Base-by-base conservation (phyloP, 2,113 vertebrate genomes). In the Brienomyrus brachyistius region DNA sequence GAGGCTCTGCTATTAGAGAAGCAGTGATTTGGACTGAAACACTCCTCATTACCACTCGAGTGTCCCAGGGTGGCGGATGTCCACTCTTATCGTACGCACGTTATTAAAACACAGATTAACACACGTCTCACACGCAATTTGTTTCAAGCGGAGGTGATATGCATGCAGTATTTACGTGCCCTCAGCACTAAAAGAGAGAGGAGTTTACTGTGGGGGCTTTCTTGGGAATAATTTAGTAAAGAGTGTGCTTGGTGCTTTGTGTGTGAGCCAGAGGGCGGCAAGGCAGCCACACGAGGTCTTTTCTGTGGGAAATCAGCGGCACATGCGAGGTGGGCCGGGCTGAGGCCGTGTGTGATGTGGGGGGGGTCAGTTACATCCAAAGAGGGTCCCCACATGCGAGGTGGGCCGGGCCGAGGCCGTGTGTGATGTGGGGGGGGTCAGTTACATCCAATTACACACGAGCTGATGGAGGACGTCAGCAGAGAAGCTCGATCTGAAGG, bases 91-190 rank as follows among this genome's bases (percentile, higher is more conserved):
- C 5, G 40, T 43, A 80, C 0, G 6, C 35, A 43, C 21, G 8
- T 48, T 84, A 84, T 84, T 84, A 84, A 45, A 84, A 48, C 40
- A 47, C 82, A 48, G 82, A 84, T 84, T 84, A 84, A 84, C 31
- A 45, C 82, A 84, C 45, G 48, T 47, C 82, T 84, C 82, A 84
- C 11, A n/a, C 8, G 19, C 82, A 23, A 84, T 84, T 84, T 84
- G 23, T 48, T 84, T 45, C 21, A 48, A 82, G 77, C 35, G 43
- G 77, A 82, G 35, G 77, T 84, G 45, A 84, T 84, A 45, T 47
- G 19, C 21, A n/a, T 13, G 21, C 82, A 84, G 43, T n/a, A 48
- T 48, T 83, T 84, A 47, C 8, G 35, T 21, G 4, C 35, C 11
- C 43, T 82, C 17, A 43, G 35, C 19, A 7, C 21, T 84, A 50